These are phyloP conservation scores for Dicerorhinus sumatrensis DNA, from an alignment of 2,113 vertebrate species.

Conservation along the genomic window DNA sequence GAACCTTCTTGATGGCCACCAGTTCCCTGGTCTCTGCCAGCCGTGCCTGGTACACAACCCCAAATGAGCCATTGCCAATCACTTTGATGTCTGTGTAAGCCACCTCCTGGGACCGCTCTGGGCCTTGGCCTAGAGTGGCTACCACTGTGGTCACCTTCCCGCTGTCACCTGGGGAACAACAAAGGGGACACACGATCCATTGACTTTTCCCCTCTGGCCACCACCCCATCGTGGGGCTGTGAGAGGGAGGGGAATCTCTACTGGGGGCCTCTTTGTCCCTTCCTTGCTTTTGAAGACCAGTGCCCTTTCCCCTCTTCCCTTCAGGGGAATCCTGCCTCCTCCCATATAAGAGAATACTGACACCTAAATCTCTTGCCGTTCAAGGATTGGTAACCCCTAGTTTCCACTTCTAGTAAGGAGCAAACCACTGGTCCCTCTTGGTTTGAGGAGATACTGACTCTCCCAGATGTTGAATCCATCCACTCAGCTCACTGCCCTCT, in stretches of 20 bases:
- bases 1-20: conserved; percentile 97
- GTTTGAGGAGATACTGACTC: neutral
- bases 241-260: neutral
- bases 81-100: conserved; percentile 97
- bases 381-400: neutral
- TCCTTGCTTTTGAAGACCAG: neutral
- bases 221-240: neutral
- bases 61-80: conserved; percentile 96
- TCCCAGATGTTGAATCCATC: neutral
- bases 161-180: conserved; percentile 90
- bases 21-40: conserved; percentile 95
- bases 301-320: neutral
- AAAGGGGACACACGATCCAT: conserved; percentile 57
- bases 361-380: neutral
- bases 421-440: neutral
- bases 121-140: conserved; percentile 95
- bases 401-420: neutral
- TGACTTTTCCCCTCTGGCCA: conserved; percentile 8
- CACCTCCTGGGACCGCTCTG: conserved; percentile 95
- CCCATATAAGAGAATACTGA: neutral
- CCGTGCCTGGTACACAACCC: conserved; percentile 96
- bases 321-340: neutral
- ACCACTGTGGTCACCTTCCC: conserved; percentile 96
- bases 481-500: neutral
- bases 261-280: neutral